Base-by-base conservation (phyloP, 2,888 invertebrate species). In the Orthosia cruda region DNA sequence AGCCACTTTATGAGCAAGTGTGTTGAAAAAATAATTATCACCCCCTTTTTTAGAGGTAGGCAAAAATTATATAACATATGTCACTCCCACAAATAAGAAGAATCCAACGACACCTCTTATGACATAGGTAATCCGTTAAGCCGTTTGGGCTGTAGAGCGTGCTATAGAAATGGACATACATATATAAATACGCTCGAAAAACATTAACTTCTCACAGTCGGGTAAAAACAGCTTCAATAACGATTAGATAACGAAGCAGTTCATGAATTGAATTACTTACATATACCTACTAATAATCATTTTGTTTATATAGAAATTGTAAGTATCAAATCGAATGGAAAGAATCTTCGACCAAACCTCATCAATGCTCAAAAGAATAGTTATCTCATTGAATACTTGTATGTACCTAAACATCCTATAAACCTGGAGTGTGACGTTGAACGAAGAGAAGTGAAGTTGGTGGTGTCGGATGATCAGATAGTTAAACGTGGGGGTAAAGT, bases 351-450 rank as follows among this genome's bases (percentile, higher is more conserved):
- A 16, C 78, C 64, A 23, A n/a, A 13, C 26, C 11, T 32, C 12
- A 1, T 0, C 0, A 0, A 0, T 11, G 0, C 0, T 2, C 0
- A 0, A 0, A 61, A n/a, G n/a, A 2, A 15, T 40, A 0, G 3
- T 0, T 64, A 68, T 52, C 3, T 0, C 0, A 16, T 47, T 18
- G 5, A 64, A 5, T 82, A 61, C 55, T 49, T 47, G 26, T 61
- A 55, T 47, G 0, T 0, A 7, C 13, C 0, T 0, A 3, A 20
- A 2, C 9, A 47, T 55, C 0, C 0, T 4, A 32, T 82, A 4
- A 4, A 15, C 0, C n/a, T 79, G 50, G 16, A 5, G 32, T 79
- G 79, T 61, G 64, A 64, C 45, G 45, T 68, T 12, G 0, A 54
- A 13, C 26, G 7, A 47, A 0, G 5, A 26, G 12, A 59, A 7